These are phyloP conservation scores for Thermophis baileyi DNA, from an alignment of 2,113 vertebrate genomes.

Conservation along the genomic window DNA sequence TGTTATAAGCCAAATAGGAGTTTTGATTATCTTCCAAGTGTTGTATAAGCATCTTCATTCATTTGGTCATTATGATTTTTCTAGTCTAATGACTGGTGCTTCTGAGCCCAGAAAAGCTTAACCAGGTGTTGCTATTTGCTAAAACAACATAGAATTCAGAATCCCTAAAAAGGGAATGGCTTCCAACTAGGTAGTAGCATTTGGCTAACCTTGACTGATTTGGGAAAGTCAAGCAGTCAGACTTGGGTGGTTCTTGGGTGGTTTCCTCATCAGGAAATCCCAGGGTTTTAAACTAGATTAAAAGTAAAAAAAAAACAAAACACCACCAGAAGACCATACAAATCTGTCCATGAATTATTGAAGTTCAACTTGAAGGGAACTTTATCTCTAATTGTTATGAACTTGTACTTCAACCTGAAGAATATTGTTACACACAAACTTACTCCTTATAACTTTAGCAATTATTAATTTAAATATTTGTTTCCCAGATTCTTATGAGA, in stretches of 20 bases:
- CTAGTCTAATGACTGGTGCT: neutral
- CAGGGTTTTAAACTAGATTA: neutral
- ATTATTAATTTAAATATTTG: neutral
- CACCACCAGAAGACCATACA: neutral
- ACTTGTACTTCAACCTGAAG: neutral
- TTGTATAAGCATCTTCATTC: neutral
- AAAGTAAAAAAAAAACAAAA: neutral
- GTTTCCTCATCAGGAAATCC: neutral
- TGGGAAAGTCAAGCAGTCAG: neutral
- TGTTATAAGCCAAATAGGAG: neutral
- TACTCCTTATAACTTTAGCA: neutral
- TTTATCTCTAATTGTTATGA: neutral
- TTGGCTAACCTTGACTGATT: neutral
- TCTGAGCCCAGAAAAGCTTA: neutral
- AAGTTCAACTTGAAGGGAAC: neutral
- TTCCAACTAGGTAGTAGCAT: neutral
- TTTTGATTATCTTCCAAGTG: neutral
- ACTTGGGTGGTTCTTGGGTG: neutral
- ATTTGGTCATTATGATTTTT: neutral
- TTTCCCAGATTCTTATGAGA: neutral
- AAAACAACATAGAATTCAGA: neutral
- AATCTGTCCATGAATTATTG: neutral
- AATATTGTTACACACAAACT: neutral
- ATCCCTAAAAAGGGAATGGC: neutral
- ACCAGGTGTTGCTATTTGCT: neutral